Evolutionary conservation across 2,113 vertebrate species (phyloP).

Genomic region (Dicaeum eximium): DNA sequence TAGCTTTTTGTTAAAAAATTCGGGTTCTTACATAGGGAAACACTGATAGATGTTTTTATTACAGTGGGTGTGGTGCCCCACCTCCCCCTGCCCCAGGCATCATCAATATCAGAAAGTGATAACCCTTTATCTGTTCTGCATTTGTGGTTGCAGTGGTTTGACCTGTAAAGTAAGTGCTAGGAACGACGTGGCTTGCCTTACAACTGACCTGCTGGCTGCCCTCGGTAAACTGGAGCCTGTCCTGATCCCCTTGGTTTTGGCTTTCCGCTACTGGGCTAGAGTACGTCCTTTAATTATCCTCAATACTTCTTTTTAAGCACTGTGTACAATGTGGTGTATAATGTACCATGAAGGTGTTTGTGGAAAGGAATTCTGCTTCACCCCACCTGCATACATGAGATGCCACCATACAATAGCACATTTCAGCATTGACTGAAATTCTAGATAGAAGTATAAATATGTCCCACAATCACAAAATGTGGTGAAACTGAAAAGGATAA

Average conservation of each 20-base stretch:
- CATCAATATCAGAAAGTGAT: background rate
- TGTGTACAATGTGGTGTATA: background rate
- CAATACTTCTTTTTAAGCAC: background rate
- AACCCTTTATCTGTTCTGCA: background rate
- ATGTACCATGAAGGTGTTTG: background rate
- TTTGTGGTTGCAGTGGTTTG: conserved; percentile 79
- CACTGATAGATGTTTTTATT: background rate
- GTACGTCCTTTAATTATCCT: conserved; percentile 68
- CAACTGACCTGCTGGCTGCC: conserved; percentile 91
- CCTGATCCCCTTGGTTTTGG: conserved; percentile 89
- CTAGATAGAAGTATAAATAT: background rate
- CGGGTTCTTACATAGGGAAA: background rate
- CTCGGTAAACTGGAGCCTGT: conserved; percentile 89
- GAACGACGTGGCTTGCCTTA: conserved; percentile 95
- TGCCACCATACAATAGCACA: background rate
- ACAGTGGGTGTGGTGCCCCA: background rate
- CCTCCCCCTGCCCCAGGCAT: background rate
- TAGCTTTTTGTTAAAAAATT: background rate
- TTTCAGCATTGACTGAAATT: background rate
- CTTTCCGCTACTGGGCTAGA: conserved; percentile 95
- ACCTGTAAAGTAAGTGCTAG: conserved; percentile 95
- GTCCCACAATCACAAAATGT: background rate
- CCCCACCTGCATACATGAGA: background rate
- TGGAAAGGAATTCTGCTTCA: background rate
- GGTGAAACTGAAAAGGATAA: background rate